A percentile compares a stretch with the other conserved stretches of the same genome.
Conservation (phyloP, 2,888 invertebrate species). For the Idaea biselata region DNA sequence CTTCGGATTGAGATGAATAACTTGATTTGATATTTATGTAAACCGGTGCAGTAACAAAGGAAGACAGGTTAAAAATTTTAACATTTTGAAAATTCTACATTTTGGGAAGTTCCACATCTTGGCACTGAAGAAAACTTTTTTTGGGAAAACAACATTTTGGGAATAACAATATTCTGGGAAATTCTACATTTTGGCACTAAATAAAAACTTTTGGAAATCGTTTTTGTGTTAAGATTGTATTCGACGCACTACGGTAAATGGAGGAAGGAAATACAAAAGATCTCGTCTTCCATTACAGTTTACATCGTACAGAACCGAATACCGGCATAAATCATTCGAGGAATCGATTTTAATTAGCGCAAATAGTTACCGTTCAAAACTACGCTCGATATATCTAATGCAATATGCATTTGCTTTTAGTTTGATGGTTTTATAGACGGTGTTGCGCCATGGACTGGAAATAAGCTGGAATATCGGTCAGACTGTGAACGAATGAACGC, state of each 20-base stretch:
- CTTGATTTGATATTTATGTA: too few relatives aligned
- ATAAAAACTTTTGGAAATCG: too few relatives aligned
- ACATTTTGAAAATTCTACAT: too few relatives aligned
- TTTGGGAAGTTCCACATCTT: too few relatives aligned
- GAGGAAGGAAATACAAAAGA: not conserved
- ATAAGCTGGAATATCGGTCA: conserved; percentile 79
- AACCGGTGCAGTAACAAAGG: too few relatives aligned
- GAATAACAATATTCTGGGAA: too few relatives aligned
- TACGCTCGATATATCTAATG: conserved; percentile 59
- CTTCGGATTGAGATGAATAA: too few relatives aligned
- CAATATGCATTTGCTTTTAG: conserved; percentile 73
- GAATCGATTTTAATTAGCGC: not conserved
- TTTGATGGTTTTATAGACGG: conserved; percentile 45
- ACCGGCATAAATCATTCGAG: not conserved
- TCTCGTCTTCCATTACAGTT: not conserved
- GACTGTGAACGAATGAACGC: conserved; percentile 64
- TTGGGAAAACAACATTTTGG: too few relatives aligned
- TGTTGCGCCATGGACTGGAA: conserved; percentile 76
- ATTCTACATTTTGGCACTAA: too few relatives aligned
- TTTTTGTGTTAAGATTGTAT: not conserved
- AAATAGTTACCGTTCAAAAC: not conserved
- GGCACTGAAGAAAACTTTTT: too few relatives aligned
- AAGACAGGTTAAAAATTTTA: too few relatives aligned
- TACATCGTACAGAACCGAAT: not conserved
- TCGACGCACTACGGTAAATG: not conserved